Percentiles rank a stretch among this genome's conserved stretches.
These are phyloP conservation scores for Hemithea aestivaria DNA, from an alignment of 2,888 invertebrate species.

Conservation along the genomic window DNA sequence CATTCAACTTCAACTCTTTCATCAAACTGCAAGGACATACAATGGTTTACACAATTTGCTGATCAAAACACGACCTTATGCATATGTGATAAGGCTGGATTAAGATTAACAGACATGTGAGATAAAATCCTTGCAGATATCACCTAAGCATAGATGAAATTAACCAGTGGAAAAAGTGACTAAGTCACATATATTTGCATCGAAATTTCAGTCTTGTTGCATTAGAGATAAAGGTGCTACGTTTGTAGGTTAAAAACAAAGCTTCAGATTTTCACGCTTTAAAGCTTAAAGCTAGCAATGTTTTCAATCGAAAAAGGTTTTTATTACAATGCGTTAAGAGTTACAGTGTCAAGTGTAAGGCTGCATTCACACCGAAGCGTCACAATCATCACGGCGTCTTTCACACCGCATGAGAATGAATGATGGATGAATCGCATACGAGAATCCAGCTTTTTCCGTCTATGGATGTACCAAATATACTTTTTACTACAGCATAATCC, in stretches of 20 bases:
- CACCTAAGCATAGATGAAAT: slow-evolving; percentile 45
- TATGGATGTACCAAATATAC: slow-evolving; percentile 37
- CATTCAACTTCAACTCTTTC: slow-evolving; percentile 13
- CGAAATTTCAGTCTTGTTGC: slow-evolving; percentile 4
- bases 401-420: slow-evolving; percentile 61
- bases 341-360: slow-evolving; percentile 32
- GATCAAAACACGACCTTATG: slow-evolving; percentile 26
- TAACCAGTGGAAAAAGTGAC: slow-evolving; percentile 8
- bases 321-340: slow-evolving; percentile 45
- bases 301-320: slow-evolving; percentile 46
- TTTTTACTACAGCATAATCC: slow-evolving; percentile 18
- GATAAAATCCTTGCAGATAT: slow-evolving; percentile 52
- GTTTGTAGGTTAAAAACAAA: slow-evolving; percentile 16
- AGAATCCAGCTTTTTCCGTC: slow-evolving; percentile 63
- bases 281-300: slow-evolving; percentile 44
- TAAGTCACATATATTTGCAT: neutral
- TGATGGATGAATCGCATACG: slow-evolving; percentile 68
- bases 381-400: slow-evolving; percentile 70
- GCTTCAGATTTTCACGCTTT: slow-evolving; percentile 26
- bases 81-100: slow-evolving; percentile 20
- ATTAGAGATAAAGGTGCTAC: neutral
- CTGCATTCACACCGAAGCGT: slow-evolving; percentile 41
- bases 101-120: slow-evolving; percentile 14
- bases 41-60: slow-evolving; percentile 11
- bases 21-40: slow-evolving; percentile 10